Base-by-base conservation (phyloP, 2,113 vertebrate genomes). In the Chroicocephalus ridibundus region DNA sequence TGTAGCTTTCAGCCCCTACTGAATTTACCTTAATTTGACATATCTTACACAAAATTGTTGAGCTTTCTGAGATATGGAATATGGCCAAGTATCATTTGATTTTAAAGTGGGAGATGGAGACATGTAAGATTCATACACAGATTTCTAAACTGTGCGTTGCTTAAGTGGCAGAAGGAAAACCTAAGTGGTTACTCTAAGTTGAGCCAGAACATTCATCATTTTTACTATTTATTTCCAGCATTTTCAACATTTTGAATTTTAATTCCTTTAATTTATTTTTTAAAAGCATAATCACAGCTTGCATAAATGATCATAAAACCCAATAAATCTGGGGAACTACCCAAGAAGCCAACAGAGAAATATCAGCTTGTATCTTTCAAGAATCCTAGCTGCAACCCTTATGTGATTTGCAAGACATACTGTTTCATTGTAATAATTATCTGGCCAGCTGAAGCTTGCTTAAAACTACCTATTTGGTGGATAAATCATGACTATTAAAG, bases 401-500 rank as follows among this genome's bases (percentile, higher is more conserved):
- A 76, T 0, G 4, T 65, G 47, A 82, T 83, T 91, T 95, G 69
- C 38, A 77, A 82, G 69, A 55, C 65, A 84, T 85, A 22, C 74
- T 66, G 51, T 86, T 97, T 96, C 81, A 62, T 38, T 95, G 71
- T 96, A 97, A 97, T 96, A 86, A 78, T 93, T 94, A 96, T 66
- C 75, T 95, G 78, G 88, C 86, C 92, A 94, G 82, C 54, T 83
- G 87, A 97, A 85, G 36, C 80, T 91, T 95, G 75, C 93, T 97
- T 91, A 96, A 95, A 97, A 96, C 86, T 96, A 92, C 94, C 32
- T 95, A 95, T 97, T 69, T 97, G 84, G 86, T 93, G 70, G 90
- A 97, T 97, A 97, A 97, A 97, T 97, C 84, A 85, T 92, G 95
- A 96, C 94, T 95, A 96, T 93, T 96, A 93, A 65, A 93, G 87